Base-by-base conservation (phyloP, 2,113 vertebrate species). In the Actenoides lindsayi region DNA sequence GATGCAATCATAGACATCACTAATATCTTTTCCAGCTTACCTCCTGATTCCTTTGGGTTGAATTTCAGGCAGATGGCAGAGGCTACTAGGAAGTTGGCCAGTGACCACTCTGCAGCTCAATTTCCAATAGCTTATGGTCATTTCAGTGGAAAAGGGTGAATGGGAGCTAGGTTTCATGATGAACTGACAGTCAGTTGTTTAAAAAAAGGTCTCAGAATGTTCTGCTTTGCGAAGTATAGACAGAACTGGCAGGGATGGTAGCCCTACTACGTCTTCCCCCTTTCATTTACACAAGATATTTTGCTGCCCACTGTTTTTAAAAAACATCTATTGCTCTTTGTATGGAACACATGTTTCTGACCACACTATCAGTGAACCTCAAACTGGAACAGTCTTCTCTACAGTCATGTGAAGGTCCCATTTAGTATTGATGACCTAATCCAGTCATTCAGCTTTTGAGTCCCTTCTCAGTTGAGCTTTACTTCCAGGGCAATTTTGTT, bases 61-160 rank as follows among this genome's bases (percentile, higher is more conserved):
- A 39, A 63, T 95, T 97, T 97, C 87, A 83, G 87, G 93, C 90
- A 97, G 96, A 97, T 89, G 94, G 93, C 57, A 78, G 46, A 95
- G 78, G 65, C 64, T 94, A 78, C 67, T 90, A 91, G 96, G 77
- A 93, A 89, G 51, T 7, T 71, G 46, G 80, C 95, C 97, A 96
- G 78, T 60, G 44, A 78, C 83, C 57, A 48, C 44, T 76, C 65
- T 81, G 76, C 50, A 95, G 92, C 76, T 95, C 44, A 35, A 57
- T 90, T 93, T 94, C 63, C 69, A 90, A 39, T 20, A 7, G 14
- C 23, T 96, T 88, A 95, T 87, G 96, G 94, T 83, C 89, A 94
- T 97, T 96, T 93, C 84, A 78, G 24, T 68, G 67, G 89, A 83
- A 93, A 87, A 63, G 59, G 51, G 37, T 53, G 25, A 3, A 28